These are phyloP conservation scores for Zelostemma sp. DNA, from an alignment of 1,140 invertebrate species.

Conservation along the genomic window DNA sequence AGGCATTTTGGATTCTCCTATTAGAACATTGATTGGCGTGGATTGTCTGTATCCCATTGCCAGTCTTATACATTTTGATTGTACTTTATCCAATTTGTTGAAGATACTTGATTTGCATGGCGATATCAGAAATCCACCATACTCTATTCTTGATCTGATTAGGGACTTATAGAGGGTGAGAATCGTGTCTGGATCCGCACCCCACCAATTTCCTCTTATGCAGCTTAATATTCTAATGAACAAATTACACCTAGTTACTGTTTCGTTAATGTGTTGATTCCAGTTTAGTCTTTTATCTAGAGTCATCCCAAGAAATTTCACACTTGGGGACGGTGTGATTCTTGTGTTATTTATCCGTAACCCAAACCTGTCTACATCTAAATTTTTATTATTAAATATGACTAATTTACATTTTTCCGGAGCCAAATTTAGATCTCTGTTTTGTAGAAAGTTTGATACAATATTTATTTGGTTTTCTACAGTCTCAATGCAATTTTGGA, in stretches of 20 bases:
- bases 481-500: not conserved
- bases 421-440: constrained; percentile 26
- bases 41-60: not conserved
- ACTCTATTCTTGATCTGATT: constrained; percentile 36
- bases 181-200: constrained; percentile 22
- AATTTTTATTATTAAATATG: constrained; percentile 32
- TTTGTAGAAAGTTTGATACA: not conserved
- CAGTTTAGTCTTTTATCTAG: constrained; percentile 29
- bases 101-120: constrained; percentile 7
- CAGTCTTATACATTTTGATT: not conserved
- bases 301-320: constrained; percentile 36
- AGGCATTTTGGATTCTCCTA: constrained; percentile 6
- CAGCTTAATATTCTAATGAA: constrained; percentile 14
- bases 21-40: constrained; percentile 13
- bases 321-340: not conserved
- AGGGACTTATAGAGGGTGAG: constrained; percentile 24
- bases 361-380: not conserved
- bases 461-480: not conserved
- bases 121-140: constrained; percentile 24
- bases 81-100: constrained; percentile 23
- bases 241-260: constrained; percentile 8
- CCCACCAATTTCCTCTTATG: constrained; percentile 35
- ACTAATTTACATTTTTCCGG: constrained; percentile 41
- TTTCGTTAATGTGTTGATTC: constrained; percentile 20
- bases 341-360: not conserved